Evolutionary conservation across 2,888 invertebrate genomes (phyloP).

Genomic region (Mimachlamys varia): DNA sequence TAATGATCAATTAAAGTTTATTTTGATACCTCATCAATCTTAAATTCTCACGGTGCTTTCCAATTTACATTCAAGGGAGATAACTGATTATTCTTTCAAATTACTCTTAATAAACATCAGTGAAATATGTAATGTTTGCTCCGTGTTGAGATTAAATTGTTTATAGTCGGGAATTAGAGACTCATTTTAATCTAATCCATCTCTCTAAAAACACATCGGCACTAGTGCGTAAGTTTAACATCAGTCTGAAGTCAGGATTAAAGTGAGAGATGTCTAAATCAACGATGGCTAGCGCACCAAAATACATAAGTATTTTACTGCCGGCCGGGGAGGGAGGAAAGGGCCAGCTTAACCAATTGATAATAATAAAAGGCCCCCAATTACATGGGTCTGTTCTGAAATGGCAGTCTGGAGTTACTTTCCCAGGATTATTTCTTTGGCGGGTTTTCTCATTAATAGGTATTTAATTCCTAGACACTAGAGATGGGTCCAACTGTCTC

Average conservation of each 20-base stretch:
- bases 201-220: not conserved
- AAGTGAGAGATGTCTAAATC: not conserved
- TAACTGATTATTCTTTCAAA: not conserved
- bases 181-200: constrained; percentile 28
- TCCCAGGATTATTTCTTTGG: constrained; percentile 39
- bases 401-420: not conserved
- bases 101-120: not conserved
- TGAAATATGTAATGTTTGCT: not conserved
- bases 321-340: not conserved
- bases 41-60: constrained; percentile 11
- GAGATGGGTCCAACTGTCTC: constrained; percentile 41
- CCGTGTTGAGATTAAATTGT: not conserved
- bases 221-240: not conserved
- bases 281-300: not conserved
- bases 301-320: constrained; percentile 24
- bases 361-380: constrained; percentile 19
- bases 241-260: constrained; percentile 20
- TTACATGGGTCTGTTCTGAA: constrained; percentile 28
- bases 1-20: not conserved
- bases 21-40: not conserved
- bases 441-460: constrained; percentile 38
- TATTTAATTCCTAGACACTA: constrained; percentile 38
- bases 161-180: not conserved
- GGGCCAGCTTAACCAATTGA: constrained; percentile 25
- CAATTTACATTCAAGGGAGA: not conserved